Percentiles rank a stretch among this genome's conserved stretches.
phyloP scores from a whole-genome alignment of 2,797 vertebrate genomes.

The Pseudochaenichthys georgianus region DNA sequence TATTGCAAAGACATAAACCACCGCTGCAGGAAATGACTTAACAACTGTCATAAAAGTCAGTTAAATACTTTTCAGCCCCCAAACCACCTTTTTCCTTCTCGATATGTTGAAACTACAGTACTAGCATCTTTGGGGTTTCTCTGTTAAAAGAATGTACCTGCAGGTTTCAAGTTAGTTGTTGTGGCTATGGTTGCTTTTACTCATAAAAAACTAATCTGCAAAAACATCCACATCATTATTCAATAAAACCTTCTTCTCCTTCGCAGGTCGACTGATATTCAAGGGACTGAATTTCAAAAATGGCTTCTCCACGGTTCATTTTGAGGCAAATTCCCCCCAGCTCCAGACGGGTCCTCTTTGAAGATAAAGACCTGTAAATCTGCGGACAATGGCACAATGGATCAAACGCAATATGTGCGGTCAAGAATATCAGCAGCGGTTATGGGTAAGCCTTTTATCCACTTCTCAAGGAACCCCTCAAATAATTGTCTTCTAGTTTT shows the following conservation, averaged over 20 bases:
- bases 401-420: constrained; percentile 72
- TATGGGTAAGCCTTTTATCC: constrained; percentile 81
- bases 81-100: constrained; percentile 52
- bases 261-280: constrained; percentile 22
- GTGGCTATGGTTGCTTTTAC: not conserved
- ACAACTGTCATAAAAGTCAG: constrained; percentile 84
- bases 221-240: constrained; percentile 9
- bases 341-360: constrained; percentile 68
- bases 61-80: constrained; percentile 75
- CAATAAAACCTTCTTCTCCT: constrained; percentile 9
- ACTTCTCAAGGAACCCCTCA: constrained; percentile 75
- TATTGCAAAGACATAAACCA: constrained; percentile 81
- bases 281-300: constrained; percentile 39
- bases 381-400: constrained; percentile 68
- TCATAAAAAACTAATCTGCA: constrained; percentile 9
- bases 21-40: constrained; percentile 83
- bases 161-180: not conserved
- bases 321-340: constrained; percentile 48
- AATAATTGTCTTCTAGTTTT: constrained; percentile 72
- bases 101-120: constrained; percentile 69
- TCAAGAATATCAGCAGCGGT: constrained; percentile 78
- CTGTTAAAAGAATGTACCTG: constrained; percentile 21
- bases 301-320: constrained; percentile 45
- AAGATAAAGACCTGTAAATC: constrained; percentile 77
- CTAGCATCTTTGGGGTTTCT: constrained; percentile 15